Conservation (phyloP, 2,888 invertebrate genomes). For the Sinohyriopsis cumingii region DNA sequence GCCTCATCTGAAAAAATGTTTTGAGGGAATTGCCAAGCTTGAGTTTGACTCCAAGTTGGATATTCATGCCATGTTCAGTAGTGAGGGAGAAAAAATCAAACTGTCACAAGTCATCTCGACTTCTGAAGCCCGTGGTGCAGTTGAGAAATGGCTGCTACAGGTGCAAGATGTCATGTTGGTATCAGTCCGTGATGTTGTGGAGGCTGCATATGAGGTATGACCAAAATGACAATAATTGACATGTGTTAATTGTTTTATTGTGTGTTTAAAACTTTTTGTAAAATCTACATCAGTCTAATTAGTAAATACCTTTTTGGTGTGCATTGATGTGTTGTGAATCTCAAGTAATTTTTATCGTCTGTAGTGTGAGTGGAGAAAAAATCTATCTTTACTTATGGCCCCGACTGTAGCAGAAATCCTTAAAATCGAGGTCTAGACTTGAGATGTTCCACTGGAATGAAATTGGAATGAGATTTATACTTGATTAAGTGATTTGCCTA, state of each 20-base stretch:
- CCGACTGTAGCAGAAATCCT: no score
- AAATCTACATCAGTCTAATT: no score
- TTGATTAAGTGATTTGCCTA: no score
- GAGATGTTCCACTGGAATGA: no score
- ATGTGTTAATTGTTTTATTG: no score
- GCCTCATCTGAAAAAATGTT: slow-evolving; percentile 73
- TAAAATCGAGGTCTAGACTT: no score
- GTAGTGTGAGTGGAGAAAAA: no score
- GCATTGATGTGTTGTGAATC: no score
- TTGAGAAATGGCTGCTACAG: slow-evolving; percentile 88
- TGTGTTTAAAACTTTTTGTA: not conserved
- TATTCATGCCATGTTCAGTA: slow-evolving; percentile 90
- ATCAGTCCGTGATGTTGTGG: slow-evolving; percentile 80
- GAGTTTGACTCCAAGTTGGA: slow-evolving; percentile 90
- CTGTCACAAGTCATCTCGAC: slow-evolving; percentile 86
- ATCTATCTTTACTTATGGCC: no score
- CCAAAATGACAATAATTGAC: slow-evolving; percentile 7
- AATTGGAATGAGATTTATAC: no score
- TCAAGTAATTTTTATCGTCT: no score
- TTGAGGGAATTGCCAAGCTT: slow-evolving; percentile 86
- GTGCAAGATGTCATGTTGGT: slow-evolving; percentile 87
- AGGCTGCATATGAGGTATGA: slow-evolving; percentile 74
- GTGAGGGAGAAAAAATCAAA: slow-evolving; percentile 81
- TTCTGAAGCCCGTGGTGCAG: slow-evolving; percentile 83
- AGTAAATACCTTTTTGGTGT: no score